Evolutionary conservation across 2,888 invertebrate genomes (phyloP).

Genomic region (Pomacea canaliculata): DNA sequence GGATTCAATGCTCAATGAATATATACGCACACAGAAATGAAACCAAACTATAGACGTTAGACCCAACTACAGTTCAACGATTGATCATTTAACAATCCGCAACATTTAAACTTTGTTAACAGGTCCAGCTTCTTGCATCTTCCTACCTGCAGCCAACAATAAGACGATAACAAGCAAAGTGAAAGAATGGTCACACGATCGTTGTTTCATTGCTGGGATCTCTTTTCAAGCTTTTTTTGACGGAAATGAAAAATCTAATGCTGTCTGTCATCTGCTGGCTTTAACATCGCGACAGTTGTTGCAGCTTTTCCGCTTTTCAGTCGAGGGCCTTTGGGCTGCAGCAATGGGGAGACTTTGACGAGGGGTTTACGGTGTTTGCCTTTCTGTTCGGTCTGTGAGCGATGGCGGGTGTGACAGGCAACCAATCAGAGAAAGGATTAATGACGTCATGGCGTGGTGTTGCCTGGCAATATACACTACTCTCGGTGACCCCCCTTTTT

Average conservation of each 20-base stretch:
- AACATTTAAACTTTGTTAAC: no score
- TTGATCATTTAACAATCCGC: no score
- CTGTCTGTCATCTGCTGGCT: slow-evolving; percentile 8
- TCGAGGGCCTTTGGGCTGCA: no score
- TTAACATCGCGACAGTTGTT: neutral
- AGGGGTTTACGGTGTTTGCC: neutral
- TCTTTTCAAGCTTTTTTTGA: no score
- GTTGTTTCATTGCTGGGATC: no score
- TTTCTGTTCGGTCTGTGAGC: neutral
- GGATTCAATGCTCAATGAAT: no score
- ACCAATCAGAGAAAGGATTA: slow-evolving; percentile 13
- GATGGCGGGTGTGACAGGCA: neutral
- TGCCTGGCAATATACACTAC: slow-evolving; percentile 3
- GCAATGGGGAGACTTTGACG: neutral
- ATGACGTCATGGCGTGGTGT: slow-evolving; percentile 24
- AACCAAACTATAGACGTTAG: neutral
- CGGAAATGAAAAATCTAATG: neutral
- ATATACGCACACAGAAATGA: no score
- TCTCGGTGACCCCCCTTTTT: neutral
- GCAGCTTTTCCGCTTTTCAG: no score
- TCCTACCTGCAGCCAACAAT: no score
- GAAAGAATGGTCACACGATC: no score
- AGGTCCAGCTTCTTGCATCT: no score
- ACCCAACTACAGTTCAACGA: neutral
- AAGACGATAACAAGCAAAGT: no score